phyloP scores from a whole-genome alignment of 2,888 invertebrate species.

The Melieria crassipennis region DNA sequence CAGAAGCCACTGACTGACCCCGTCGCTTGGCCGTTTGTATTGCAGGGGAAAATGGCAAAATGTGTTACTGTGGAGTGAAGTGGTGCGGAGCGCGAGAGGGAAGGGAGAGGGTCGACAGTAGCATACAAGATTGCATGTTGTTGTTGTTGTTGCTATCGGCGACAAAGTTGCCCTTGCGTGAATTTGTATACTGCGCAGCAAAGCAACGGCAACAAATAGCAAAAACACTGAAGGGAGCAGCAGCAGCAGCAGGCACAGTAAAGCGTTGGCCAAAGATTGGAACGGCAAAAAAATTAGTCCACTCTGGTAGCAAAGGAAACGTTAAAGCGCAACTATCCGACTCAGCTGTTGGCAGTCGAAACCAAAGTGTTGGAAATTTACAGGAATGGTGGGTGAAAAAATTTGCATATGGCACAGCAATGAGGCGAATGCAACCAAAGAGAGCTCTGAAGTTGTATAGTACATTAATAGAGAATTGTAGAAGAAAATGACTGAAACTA shows the following conservation, averaged over 20 bases:
- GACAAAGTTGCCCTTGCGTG: constrained; percentile 38
- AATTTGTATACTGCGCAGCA: constrained; percentile 34
- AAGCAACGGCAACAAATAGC: constrained; percentile 4
- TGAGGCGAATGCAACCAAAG: too few species aligned
- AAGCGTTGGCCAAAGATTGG: background rate
- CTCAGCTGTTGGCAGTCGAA: too few species aligned
- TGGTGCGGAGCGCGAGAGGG: background rate
- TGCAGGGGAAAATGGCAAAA: too few species aligned
- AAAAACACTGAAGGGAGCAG: background rate
- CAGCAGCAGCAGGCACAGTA: background rate
- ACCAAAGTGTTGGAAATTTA: too few species aligned
- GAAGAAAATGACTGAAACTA: too few species aligned
- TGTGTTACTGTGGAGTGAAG: background rate
- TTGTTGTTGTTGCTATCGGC: constrained; percentile 22
- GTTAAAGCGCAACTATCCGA: too few species aligned
- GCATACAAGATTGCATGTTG: constrained; percentile 1
- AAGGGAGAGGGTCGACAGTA: background rate
- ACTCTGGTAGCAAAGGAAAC: too few species aligned
- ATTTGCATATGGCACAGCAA: too few species aligned
- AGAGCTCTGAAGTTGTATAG: too few species aligned
- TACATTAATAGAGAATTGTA: too few species aligned
- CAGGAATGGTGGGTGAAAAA: too few species aligned
- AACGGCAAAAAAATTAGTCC: too few species aligned
- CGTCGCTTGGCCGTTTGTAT: constrained; percentile 1
- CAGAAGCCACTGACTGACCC: constrained; percentile 25